Evolutionary conservation across 2,888 invertebrate species (phyloP).

Genomic region (Ischnus inquisitorius): DNA sequence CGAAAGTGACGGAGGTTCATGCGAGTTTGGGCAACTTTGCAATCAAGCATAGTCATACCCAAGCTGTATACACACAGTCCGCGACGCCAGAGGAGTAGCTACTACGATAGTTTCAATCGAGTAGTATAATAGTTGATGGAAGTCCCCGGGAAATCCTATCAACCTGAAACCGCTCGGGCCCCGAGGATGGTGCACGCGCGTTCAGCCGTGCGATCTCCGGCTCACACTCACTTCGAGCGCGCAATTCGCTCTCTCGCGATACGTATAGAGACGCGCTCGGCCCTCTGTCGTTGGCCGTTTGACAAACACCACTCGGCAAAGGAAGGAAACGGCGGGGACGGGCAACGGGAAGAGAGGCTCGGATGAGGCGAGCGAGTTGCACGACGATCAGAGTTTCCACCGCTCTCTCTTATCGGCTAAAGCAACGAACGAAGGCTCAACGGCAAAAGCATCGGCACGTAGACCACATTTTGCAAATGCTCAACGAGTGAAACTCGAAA

Average conservation of each 20-base stretch:
- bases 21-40: conserved; percentile 43
- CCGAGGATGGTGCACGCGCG: conserved; percentile 41
- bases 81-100: conserved; percentile 5
- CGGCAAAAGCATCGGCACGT: conserved; percentile 53
- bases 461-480: conserved; percentile 60
- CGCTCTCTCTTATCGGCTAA: conserved; percentile 37
- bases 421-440: conserved; percentile 20
- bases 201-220: conserved; percentile 58
- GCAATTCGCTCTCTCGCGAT: conserved; percentile 23
- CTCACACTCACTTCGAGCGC: conserved; percentile 51
- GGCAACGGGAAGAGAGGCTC: background rate
- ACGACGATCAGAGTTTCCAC: conserved; percentile 49
- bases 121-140: conserved; percentile 63
- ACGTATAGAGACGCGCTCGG: conserved; percentile 16
- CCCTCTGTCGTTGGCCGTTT: conserved; percentile 52
- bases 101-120: conserved; percentile 61
- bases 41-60: conserved; percentile 43
- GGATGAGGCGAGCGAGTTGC: conserved; percentile 36
- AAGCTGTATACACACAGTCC: conserved; percentile 2
- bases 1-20: conserved; percentile 26
- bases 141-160: conserved; percentile 62
- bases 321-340: background rate
- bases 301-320: conserved; percentile 45
- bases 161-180: conserved; percentile 55
- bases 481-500: conserved; percentile 38